Percentiles rank a stretch among this genome's conserved stretches.
Evolutionary conservation across 2,113 vertebrate genomes (phyloP).

Genomic region (Leucopsar rothschildi): DNA sequence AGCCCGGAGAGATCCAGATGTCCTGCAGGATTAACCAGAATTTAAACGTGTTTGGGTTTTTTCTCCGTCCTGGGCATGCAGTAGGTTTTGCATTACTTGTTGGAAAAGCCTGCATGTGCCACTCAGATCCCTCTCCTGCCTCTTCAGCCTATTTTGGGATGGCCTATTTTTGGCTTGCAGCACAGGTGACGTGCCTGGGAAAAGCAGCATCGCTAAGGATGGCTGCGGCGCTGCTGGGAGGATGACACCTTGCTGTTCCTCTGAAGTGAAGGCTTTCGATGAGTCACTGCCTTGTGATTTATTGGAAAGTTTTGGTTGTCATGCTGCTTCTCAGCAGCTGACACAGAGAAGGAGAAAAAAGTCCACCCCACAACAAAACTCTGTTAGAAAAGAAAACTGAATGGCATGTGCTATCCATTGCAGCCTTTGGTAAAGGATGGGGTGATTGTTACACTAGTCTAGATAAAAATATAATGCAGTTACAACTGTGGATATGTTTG

Average conservation of each 20-base stretch:
- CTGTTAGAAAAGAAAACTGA: not conserved
- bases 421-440: not conserved
- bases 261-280: not conserved
- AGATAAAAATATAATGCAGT: not conserved
- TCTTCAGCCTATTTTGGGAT: conserved; percentile 18
- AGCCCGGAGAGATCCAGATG: not conserved
- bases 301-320: not conserved
- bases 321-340: not conserved
- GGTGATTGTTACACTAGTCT: not conserved
- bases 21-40: not conserved
- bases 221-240: not conserved
- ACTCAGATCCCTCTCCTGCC: not conserved
- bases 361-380: not conserved
- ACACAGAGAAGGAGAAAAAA: not conserved
- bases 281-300: not conserved
- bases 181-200: not conserved
- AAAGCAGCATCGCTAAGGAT: not conserved
- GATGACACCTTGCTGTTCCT: not conserved
- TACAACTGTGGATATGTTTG: not conserved
- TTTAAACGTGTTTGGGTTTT: not conserved
- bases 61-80: not conserved
- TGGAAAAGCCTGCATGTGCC: not conserved
- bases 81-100: not conserved
- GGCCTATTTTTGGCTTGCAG: conserved; percentile 45
- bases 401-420: not conserved